phyloP scores from a whole-genome alignment of 92 coral and sea anemone genomes.

The Actinernus sp. region DNA sequence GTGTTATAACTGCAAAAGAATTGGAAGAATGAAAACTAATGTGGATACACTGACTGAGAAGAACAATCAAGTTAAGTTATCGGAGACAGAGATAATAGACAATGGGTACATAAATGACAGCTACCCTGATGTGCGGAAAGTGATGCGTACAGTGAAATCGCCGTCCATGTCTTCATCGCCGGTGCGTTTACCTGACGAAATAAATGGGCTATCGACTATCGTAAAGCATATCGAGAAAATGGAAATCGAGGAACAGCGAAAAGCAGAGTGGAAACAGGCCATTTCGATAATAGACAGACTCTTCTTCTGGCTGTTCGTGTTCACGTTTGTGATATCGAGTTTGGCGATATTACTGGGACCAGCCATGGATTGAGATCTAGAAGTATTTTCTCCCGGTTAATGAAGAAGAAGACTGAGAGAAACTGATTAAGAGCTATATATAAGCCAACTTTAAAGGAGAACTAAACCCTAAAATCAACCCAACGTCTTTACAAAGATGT shows the following conservation, averaged over 20 bases:
- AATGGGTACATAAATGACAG: conserved; percentile 16
- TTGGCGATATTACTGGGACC: conserved; percentile 36
- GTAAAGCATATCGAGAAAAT: conserved; percentile 33
- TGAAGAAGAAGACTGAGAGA: too few species aligned
- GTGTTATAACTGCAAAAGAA: conserved; percentile 9
- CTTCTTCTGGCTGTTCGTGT: conserved; percentile 75
- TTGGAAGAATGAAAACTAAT: not conserved
- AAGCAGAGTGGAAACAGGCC: conserved; percentile 88
- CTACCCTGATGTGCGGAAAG: too few species aligned
- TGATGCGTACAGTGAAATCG: too few species aligned
- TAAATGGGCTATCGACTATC: conserved; percentile 5
- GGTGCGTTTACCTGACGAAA: too few species aligned
- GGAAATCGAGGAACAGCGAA: conserved; percentile 30
- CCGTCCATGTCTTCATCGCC: too few species aligned
- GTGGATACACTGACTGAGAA: not conserved
- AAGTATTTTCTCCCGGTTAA: too few species aligned
- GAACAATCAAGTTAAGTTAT: conserved; percentile 1
- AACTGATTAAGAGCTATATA: too few species aligned
- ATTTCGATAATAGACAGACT: conserved; percentile 75
- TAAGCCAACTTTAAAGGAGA: too few species aligned
- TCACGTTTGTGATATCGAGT: conserved; percentile 65
- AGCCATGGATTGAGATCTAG: not conserved
- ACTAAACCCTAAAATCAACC: too few species aligned
- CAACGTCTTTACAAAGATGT: too few species aligned
- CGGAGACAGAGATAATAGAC: conserved; percentile 12